Percentiles rank a stretch among this genome's conserved stretches.
Evolutionary conservation across 1,140 invertebrate species (phyloP).

Genomic region (Philaenus spumarius): DNA sequence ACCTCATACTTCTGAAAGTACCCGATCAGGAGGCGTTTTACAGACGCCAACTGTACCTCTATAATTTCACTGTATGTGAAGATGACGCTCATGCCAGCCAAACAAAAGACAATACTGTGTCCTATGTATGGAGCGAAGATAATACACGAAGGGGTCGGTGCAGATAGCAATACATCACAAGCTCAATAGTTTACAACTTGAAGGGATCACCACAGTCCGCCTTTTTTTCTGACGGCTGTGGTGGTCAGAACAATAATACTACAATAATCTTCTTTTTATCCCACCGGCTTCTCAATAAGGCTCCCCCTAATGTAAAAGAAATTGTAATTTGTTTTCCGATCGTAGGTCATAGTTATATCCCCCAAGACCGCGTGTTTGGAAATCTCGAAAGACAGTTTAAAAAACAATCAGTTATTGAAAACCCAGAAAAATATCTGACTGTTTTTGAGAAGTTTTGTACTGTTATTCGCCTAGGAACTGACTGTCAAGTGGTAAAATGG

Average conservation of each 20-base stretch:
- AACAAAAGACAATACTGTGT: slow-evolving; percentile 10
- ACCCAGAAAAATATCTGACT: slow-evolving; percentile 6
- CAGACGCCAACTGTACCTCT: too few relatives aligned
- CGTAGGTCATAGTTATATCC: slow-evolving; percentile 29
- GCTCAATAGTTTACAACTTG: slow-evolving; percentile 12
- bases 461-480: slow-evolving; percentile 6
- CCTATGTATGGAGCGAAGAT: slow-evolving; percentile 17
- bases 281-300: slow-evolving; percentile 25
- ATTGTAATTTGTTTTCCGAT: slow-evolving; percentile 31
- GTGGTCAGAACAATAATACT: slow-evolving; percentile 20
- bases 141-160: too few relatives aligned
- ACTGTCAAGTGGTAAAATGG: slow-evolving; percentile 10
- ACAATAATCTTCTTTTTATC: slow-evolving; percentile 23
- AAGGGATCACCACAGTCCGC: slow-evolving; percentile 13
- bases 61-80: slow-evolving; percentile 21
- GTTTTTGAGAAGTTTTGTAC: slow-evolving; percentile 3
- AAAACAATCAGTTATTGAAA: slow-evolving; percentile 22
- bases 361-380: slow-evolving; percentile 31
- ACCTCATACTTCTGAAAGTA: too few relatives aligned
- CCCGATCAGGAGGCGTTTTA: too few relatives aligned
- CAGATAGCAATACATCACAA: slow-evolving; percentile 20
- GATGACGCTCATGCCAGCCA: slow-evolving; percentile 1
- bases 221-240: slow-evolving; percentile 14
- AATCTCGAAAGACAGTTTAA: slow-evolving; percentile 26
- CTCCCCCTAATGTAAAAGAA: slow-evolving; percentile 22